Evolutionary conservation across 2,888 invertebrate genomes (phyloP), one percentile per base, ranked within the genome.

Genomic region (Lamproptera curius): DNA sequence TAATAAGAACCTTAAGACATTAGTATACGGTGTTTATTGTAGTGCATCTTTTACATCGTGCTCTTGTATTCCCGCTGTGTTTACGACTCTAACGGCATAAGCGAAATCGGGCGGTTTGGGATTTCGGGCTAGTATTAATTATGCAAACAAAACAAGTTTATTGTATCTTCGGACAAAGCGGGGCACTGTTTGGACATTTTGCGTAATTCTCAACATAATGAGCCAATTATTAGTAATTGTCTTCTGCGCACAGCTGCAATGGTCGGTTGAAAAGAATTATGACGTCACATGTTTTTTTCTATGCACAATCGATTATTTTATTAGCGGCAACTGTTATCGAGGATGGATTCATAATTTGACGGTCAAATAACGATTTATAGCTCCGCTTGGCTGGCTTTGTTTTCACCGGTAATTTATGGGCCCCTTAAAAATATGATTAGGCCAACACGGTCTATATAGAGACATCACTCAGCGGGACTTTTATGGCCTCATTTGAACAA

Each of bases 101-200:
- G 59, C 61, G 68, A 70, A 73, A 71, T 70, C 71, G 70, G 71
- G 70, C 66, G 81, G 79, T 74, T 74, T 72, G 61, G 65, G 70
- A 72, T 67, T 76, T 75, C 69, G 60, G 69, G 67, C 58, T 68
- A 71, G 75, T 76, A 81, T 82, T 84, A 84, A 86, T 84, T 82
- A 83, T 78, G 75, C 73, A 78, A 80, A 80, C 83, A 83, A 76
- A 78, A 76, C 67, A 68, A 59, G 61, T 74, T 75, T 79, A 77
- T 84, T 82, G 83, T 84, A 76, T 77, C 70, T 73, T 70, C 60
- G 63, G 59, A 73, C 70, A 71, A 78, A 65, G 64, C 64, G 59
- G 59, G 55, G 63, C 67, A 65, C 66, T 85, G 79, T 86, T 86
- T 85, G 71, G 83, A 85, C 82, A 62, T 75, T 81, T 87, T 86